A percentile compares a stretch with the other conserved stretches of the same genome.
Evolutionary conservation across 30 jellyfish, hydroid and myxozoan genomes (phyloP).

Genomic region (Cassiopea andromeda): DNA sequence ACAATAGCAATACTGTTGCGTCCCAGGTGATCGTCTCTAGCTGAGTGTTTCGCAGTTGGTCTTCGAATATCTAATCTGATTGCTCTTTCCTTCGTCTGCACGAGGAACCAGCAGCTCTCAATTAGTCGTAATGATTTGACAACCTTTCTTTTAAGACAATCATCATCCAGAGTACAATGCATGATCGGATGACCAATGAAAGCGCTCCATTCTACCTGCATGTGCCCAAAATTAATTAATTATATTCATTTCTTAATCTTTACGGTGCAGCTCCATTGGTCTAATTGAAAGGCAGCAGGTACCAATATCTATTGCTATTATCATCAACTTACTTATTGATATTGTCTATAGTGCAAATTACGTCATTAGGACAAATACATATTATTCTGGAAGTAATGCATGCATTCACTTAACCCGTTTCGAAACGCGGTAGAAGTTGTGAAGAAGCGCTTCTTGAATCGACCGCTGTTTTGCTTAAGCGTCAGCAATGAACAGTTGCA

Average conservation of each 20-base stretch:
- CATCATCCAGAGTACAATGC: constrained; percentile 13
- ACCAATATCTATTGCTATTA: constrained; percentile 5
- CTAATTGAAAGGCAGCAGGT: constrained; percentile 17
- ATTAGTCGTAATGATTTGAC: neutral
- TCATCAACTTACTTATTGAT: constrained; percentile 18
- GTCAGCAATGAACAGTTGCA: no score
- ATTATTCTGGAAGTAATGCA: neutral
- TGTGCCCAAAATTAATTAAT: constrained; percentile 39
- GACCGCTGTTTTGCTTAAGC: neutral
- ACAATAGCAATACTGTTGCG: neutral
- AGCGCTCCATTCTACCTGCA: constrained; percentile 15
- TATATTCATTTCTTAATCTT: constrained; percentile 5
- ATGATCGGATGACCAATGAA: constrained; percentile 6
- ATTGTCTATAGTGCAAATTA: constrained; percentile 1
- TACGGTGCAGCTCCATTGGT: constrained; percentile 13
- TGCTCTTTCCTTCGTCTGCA: constrained; percentile 23
- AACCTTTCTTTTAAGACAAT: constrained; percentile 15
- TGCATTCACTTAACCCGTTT: neutral
- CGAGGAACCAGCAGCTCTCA: constrained; percentile 23
- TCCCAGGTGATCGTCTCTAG: neutral
- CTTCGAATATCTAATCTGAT: neutral
- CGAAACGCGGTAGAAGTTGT: neutral
- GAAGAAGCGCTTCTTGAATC: neutral
- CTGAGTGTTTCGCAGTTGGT: neutral
- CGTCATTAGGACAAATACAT: neutral